These are phyloP conservation scores for Cercocebus atys DNA, from an alignment of 2,113 vertebrate genomes.

Conservation along the genomic window DNA sequence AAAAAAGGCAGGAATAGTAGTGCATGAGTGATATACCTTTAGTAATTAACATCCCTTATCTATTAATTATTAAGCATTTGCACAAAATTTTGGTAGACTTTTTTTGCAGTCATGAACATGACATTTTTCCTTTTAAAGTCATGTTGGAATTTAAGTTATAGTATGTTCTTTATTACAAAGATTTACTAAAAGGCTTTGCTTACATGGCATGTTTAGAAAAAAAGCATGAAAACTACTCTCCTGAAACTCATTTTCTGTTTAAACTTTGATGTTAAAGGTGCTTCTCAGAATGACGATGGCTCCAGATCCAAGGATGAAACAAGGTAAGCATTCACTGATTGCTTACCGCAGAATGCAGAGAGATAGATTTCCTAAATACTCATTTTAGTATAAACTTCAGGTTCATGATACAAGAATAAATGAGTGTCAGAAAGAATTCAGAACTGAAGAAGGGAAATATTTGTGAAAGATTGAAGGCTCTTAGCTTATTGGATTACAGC, in stretches of 20 bases:
- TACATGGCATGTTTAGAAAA: not conserved
- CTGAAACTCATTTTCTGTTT: constrained; percentile 71
- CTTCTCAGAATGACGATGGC: constrained; percentile 87
- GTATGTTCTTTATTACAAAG: constrained; percentile 24
- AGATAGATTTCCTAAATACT: not conserved
- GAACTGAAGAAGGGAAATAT: not conserved
- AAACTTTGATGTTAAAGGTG: constrained; percentile 83
- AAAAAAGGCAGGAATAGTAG: not conserved
- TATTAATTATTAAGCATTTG: not conserved
- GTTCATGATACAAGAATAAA: not conserved
- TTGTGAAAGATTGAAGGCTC: constrained; percentile 5
- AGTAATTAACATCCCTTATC: constrained; percentile 19
- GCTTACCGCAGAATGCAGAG: not conserved
- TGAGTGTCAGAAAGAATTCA: not conserved
- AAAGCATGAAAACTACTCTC: constrained; percentile 19
- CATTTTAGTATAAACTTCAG: constrained; percentile 5
- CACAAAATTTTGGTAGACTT: constrained; percentile 23
- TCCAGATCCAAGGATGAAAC: constrained; percentile 87
- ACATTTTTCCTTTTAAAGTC: constrained; percentile 44
- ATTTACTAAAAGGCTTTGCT: constrained; percentile 41
- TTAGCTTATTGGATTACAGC: not conserved
- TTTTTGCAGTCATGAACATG: not conserved
- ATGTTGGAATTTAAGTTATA: not conserved
- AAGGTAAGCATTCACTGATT: constrained; percentile 78
- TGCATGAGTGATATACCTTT: not conserved